phyloP scores from a whole-genome alignment of 2,797 vertebrate species.

The Myotis pilosus region DNA sequence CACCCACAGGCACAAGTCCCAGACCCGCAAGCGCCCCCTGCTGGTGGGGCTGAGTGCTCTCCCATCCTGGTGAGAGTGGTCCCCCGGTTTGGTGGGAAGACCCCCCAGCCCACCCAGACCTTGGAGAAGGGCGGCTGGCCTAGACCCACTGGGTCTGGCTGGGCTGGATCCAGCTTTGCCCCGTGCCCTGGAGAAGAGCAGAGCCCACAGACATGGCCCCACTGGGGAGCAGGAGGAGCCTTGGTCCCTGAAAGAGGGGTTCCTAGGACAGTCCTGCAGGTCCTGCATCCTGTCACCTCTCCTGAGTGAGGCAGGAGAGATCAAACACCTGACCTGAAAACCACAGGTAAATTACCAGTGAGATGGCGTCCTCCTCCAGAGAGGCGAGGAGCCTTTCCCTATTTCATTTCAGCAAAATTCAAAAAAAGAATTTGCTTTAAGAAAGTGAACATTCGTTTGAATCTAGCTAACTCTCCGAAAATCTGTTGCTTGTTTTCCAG shows the following conservation, averaged over 20 bases:
- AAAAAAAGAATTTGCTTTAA: background rate
- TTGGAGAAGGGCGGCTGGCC: background rate
- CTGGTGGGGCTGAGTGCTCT: background rate
- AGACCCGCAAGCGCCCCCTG: background rate
- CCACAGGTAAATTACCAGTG: background rate
- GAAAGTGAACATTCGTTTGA: constrained; percentile 18
- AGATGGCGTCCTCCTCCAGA: background rate
- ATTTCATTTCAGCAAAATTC: background rate
- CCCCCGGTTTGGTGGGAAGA: too few species aligned
- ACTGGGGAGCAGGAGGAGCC: background rate
- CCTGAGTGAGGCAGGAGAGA: background rate
- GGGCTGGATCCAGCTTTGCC: background rate
- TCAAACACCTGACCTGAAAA: background rate
- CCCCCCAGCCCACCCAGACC: background rate
- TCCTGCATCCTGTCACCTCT: background rate
- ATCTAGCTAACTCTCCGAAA: constrained; percentile 5
- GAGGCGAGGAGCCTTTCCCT: background rate
- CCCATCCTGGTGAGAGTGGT: background rate
- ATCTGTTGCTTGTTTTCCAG: constrained; percentile 43
- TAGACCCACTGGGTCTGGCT: background rate
- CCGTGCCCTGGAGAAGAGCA: background rate
- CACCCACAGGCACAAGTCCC: background rate
- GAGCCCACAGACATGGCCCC: background rate
- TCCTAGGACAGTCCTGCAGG: background rate
- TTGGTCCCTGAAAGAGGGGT: background rate